phyloP scores from a whole-genome alignment of 2,113 vertebrate genomes.

The Plestiodon gilberti region DNA sequence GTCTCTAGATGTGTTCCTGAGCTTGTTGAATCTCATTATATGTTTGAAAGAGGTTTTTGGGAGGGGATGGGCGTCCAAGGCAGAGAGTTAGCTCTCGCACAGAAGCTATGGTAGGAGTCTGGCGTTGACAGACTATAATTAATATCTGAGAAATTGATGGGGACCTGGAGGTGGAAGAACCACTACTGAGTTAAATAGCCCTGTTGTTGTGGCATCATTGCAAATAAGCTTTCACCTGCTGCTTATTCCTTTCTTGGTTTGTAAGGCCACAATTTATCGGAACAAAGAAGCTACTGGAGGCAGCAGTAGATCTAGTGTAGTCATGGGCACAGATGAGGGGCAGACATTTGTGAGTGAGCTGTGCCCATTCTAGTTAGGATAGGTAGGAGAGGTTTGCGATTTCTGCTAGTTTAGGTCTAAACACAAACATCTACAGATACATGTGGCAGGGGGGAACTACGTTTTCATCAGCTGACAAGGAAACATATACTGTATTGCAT shows the following conservation, averaged over 20 bases:
- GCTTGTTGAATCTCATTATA: neutral
- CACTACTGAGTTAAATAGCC: constrained; percentile 55
- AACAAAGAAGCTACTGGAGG: constrained; percentile 57
- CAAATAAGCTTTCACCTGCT: constrained; percentile 66
- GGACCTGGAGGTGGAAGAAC: constrained; percentile 52
- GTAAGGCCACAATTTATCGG: constrained; percentile 54
- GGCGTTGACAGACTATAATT: constrained; percentile 57
- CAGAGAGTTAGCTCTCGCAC: constrained; percentile 39
- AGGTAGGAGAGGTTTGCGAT: neutral
- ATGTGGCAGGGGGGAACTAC: neutral
- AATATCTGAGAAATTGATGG: constrained; percentile 53
- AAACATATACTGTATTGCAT: neutral
- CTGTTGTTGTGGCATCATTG: constrained; percentile 56
- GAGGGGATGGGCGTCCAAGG: neutral
- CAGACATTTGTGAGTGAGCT: neutral
- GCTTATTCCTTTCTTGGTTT: constrained; percentile 49
- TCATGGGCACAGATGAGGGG: neutral
- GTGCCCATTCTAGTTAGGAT: neutral
- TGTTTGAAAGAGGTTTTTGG: neutral
- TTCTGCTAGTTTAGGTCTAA: neutral
- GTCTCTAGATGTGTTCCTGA: neutral
- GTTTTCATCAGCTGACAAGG: neutral
- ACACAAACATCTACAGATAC: neutral
- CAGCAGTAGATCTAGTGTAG: constrained; percentile 20
- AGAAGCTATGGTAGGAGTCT: neutral